A percentile compares a stretch with the other conserved stretches of the same genome.
Evolutionary conservation across 2,797 vertebrate species (phyloP).

Genomic region (Etheostoma nigrum): DNA sequence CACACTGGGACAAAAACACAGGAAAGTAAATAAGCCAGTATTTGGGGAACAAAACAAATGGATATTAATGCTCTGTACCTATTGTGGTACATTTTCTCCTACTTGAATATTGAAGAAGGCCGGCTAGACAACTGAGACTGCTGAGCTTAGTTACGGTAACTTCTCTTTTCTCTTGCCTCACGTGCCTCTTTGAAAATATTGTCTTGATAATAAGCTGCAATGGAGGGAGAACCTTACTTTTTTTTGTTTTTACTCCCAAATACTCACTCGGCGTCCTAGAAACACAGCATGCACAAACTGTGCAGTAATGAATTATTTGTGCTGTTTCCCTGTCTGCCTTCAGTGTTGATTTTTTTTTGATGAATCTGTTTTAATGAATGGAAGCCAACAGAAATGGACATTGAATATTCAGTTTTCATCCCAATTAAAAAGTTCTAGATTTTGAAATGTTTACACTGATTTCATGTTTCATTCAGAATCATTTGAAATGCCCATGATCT

Average conservation of each 20-base stretch:
- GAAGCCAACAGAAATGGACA: constrained; percentile 19
- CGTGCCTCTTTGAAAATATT: not conserved
- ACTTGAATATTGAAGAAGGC: not conserved
- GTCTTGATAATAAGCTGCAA: not conserved
- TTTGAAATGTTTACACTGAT: constrained; percentile 10
- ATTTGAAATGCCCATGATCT: not conserved
- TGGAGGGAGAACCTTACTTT: not conserved
- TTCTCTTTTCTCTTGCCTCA: not conserved
- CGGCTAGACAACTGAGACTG: not conserved
- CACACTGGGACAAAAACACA: not conserved
- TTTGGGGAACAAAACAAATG: not conserved
- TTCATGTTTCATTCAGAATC: not conserved
- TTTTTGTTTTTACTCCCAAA: not conserved
- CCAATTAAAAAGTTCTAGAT: constrained; percentile 47
- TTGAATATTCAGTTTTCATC: constrained; percentile 13
- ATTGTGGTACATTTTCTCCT: not conserved
- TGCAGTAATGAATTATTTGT: not conserved
- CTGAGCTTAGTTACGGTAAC: not conserved
- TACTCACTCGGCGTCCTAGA: not conserved
- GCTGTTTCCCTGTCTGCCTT: not conserved
- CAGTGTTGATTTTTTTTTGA: constrained; percentile 3
- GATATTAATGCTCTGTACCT: not conserved
- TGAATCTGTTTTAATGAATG: not conserved
- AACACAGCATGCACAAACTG: not conserved
- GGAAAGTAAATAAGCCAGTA: not conserved